Conservation (phyloP, 2,888 invertebrate species). For the Drosophila bunnanda region DNA sequence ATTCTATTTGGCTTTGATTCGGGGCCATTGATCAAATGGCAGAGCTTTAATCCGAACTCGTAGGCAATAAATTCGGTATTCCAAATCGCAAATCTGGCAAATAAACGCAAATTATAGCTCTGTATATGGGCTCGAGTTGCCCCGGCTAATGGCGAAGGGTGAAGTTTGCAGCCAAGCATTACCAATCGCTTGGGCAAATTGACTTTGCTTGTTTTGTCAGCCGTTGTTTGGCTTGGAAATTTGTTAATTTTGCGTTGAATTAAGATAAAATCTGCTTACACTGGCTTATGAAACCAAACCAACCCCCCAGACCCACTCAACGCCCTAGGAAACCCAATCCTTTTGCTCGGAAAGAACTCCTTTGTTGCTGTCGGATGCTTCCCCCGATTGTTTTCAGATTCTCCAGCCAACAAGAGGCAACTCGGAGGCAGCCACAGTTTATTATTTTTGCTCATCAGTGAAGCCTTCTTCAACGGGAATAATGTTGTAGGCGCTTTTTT, state of each 20-base stretch:
- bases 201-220: conserved; percentile 72
- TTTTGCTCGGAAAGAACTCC: conserved; percentile 44
- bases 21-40: conserved; percentile 23
- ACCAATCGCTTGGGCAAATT: conserved; percentile 62
- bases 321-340: conserved; percentile 44
- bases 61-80: conserved; percentile 29
- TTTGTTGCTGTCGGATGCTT: conserved; percentile 28
- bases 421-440: conserved; percentile 62
- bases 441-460: conserved; percentile 78
- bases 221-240: conserved; percentile 70
- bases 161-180: conserved; percentile 17
- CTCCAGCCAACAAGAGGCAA: conserved; percentile 24
- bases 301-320: conserved; percentile 16
- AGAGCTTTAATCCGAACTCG: conserved; percentile 11
- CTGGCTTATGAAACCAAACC: conserved; percentile 72
- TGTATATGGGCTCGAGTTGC: neutral
- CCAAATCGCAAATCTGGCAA: conserved; percentile 17
- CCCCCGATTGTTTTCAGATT: conserved; percentile 65
- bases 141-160: neutral
- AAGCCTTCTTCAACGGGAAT: conserved; percentile 37
- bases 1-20: conserved; percentile 43
- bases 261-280: conserved; percentile 81
- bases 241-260: conserved; percentile 81
- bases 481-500: conserved; percentile 51
- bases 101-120: conserved; percentile 28